Evolutionary conservation across 64 coral and sea anemone species (phyloP).

Genomic region (Pocillopora verrucosa): DNA sequence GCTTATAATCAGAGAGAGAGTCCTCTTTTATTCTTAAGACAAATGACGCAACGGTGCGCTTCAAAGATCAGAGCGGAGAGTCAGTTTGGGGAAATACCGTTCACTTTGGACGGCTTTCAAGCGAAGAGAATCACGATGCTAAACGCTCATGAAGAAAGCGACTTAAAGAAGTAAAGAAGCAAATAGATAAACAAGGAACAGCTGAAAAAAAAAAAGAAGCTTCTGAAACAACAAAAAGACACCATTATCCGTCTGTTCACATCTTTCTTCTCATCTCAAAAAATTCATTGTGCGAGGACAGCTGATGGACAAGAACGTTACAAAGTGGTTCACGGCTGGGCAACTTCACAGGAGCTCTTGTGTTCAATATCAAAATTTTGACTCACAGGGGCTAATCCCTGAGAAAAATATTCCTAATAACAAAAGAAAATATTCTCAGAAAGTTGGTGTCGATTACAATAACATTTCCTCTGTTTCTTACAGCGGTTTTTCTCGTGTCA

Average conservation of each 20-base stretch:
- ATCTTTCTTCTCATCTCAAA: not conserved
- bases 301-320: not conserved
- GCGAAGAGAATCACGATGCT: not conserved
- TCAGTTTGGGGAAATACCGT: not conserved
- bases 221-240: not conserved
- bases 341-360: not conserved
- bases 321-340: not conserved
- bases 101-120: not conserved
- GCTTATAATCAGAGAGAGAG: no score
- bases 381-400: not conserved
- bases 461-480: not conserved
- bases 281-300: not conserved
- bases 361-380: not conserved
- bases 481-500: not conserved
- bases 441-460: not conserved
- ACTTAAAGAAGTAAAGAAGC: not conserved
- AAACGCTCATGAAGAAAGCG: constrained; percentile 20
- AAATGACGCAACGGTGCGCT: not conserved
- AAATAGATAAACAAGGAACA: not conserved
- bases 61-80: not conserved
- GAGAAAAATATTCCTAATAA: not conserved
- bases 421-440: not conserved
- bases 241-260: not conserved
- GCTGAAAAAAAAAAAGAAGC: constrained; percentile 15
- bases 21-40: not conserved